Evolutionary conservation across 2,797 vertebrate genomes (phyloP).

Genomic region (Myotis vivesi): DNA sequence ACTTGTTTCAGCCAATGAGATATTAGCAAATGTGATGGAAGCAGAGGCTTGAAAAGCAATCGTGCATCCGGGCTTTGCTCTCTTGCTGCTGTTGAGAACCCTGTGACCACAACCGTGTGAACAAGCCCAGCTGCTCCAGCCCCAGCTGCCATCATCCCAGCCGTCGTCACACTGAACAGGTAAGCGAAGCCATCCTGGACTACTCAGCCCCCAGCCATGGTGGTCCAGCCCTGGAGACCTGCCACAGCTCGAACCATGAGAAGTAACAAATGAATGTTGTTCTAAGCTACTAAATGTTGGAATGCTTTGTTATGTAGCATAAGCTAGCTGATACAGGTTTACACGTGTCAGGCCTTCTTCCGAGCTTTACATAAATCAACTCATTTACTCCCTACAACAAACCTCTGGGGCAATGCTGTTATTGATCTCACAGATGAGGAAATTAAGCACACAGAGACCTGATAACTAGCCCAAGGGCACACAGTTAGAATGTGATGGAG

Average conservation of each 20-base stretch:
- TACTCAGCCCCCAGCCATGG: neutral
- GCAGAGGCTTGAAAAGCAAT: neutral
- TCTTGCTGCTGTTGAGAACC: neutral
- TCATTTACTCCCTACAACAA: neutral
- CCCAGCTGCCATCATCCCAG: neutral
- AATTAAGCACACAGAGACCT: neutral
- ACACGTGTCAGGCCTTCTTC: neutral
- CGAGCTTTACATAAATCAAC: neutral
- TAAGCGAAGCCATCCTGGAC: neutral
- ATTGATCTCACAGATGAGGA: neutral
- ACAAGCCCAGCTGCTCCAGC: neutral
- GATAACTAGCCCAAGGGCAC: neutral
- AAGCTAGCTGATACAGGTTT: slow-evolving; percentile 10
- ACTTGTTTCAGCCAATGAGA: neutral
- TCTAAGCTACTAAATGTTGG: neutral
- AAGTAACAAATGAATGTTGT: neutral
- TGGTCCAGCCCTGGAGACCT: neutral
- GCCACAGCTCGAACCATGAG: neutral
- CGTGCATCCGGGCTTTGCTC: neutral
- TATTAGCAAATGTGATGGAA: neutral
- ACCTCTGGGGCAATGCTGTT: neutral
- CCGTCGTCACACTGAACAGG: neutral
- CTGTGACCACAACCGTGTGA: neutral
- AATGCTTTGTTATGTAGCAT: neutral
- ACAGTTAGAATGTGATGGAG: neutral